A percentile compares a stretch with the other conserved stretches of the same genome.
These are phyloP conservation scores for Anarhynchus alexandrinus DNA, from an alignment of 2,113 vertebrate genomes.

Conservation along the genomic window DNA sequence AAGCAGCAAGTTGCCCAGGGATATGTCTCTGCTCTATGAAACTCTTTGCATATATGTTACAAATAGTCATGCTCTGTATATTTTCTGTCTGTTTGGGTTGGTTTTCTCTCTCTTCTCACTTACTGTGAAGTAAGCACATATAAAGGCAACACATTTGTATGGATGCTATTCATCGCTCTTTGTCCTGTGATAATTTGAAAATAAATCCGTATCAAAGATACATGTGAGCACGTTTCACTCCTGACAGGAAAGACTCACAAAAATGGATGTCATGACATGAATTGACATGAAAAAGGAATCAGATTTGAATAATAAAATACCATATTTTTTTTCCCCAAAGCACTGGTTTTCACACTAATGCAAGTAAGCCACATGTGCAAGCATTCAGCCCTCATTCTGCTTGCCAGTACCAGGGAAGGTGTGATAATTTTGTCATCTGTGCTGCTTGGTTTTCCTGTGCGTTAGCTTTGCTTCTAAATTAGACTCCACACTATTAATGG, in stretches of 20 bases:
- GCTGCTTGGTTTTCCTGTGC: constrained; percentile 57
- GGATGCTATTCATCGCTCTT: neutral
- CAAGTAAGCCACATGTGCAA: constrained; percentile 66
- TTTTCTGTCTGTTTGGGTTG: constrained; percentile 13
- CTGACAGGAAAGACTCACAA: neutral
- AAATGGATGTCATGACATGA: neutral
- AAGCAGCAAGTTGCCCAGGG: neutral
- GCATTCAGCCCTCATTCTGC: constrained; percentile 39
- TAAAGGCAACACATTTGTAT: neutral
- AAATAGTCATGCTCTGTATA: neutral
- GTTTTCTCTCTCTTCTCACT: neutral
- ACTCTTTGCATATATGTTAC: neutral
- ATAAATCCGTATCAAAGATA: neutral
- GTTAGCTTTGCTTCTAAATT: constrained; percentile 43
- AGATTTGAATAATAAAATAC: constrained; percentile 45
- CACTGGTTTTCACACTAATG: constrained; percentile 50
- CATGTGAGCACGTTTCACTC: neutral
- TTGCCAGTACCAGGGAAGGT: constrained; percentile 70
- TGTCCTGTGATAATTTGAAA: constrained; percentile 1
- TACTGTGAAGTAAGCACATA: neutral
- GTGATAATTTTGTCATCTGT: constrained; percentile 77
- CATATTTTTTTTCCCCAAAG: neutral
- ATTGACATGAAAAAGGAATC: constrained; percentile 1
- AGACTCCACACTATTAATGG: constrained; percentile 26
- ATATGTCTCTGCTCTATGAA: neutral